Percentiles rank a stretch among this genome's conserved stretches.
These are phyloP conservation scores for Heliocidaris tuberculata DNA, from an alignment of 35 echinoderm and acorn worm species.

Conservation along the genomic window DNA sequence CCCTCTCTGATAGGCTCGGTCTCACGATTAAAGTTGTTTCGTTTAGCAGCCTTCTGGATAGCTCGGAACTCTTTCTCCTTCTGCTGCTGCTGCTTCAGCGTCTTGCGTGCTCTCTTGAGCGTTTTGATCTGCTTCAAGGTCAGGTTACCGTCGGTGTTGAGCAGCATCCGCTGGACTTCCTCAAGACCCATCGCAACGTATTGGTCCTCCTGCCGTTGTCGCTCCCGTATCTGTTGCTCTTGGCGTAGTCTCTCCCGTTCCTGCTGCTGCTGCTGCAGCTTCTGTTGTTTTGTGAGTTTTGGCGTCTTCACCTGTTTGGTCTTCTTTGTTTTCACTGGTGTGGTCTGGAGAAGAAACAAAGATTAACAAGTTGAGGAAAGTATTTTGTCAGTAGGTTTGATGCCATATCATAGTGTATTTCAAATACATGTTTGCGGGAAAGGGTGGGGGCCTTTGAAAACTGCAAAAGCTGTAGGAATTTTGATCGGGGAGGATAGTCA, in stretches of 20 bases:
- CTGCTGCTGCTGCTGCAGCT: not conserved
- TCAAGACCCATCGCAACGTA: not conserved
- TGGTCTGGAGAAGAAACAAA: not conserved
- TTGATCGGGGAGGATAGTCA: too few species aligned
- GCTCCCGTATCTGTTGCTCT: not conserved
- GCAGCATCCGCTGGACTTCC: not conserved
- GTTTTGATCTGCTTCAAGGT: slow-evolving; percentile 14
- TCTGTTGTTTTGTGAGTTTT: not conserved
- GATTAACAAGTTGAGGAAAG: not conserved
- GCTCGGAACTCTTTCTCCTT: not conserved
- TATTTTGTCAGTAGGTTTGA: not conserved
- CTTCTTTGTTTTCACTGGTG: not conserved
- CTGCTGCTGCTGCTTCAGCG: not conserved
- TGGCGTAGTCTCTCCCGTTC: not conserved
- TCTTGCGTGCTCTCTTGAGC: slow-evolving; percentile 6
- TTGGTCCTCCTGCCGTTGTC: not conserved
- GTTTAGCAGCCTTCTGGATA: slow-evolving; percentile 5
- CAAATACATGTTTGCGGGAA: too few species aligned
- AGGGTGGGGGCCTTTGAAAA: too few species aligned
- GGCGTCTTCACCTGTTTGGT: not conserved
- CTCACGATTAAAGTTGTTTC: not conserved
- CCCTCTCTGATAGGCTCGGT: not conserved
- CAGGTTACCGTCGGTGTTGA: not conserved
- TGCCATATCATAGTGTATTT: too few species aligned
- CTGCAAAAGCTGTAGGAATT: too few species aligned